Evolutionary conservation across 2,797 vertebrate genomes (phyloP).

Genomic region (Scolopax rusticola): DNA sequence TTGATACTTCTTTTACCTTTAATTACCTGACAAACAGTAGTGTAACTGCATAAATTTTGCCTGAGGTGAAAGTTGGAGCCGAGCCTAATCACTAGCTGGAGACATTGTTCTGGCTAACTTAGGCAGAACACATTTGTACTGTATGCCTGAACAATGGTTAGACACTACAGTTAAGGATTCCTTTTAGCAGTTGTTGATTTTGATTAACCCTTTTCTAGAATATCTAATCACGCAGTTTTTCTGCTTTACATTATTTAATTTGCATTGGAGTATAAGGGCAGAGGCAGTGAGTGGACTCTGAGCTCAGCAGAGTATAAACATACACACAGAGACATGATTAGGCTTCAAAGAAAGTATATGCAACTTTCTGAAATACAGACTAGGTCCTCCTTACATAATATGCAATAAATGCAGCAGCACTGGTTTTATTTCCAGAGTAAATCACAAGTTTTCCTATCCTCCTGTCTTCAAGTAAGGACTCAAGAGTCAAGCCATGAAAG

Average conservation of each 20-base stretch:
- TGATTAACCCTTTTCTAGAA: slow-evolving; percentile 72
- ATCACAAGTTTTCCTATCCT: background rate
- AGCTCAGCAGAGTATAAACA: background rate
- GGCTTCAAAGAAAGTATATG: background rate
- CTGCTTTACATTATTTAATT: slow-evolving; percentile 14
- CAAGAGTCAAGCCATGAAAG: slow-evolving; percentile 8
- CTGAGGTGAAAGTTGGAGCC: slow-evolving; percentile 76
- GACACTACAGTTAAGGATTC: slow-evolving; percentile 62
- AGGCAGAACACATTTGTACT: slow-evolving; percentile 78
- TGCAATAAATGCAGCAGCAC: background rate
- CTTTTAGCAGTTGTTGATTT: slow-evolving; percentile 64
- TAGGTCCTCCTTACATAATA: background rate
- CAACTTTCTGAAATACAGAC: background rate
- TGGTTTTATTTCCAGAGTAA: slow-evolving; percentile 9
- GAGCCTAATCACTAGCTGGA: slow-evolving; percentile 78
- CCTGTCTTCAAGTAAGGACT: background rate
- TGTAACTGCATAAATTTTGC: slow-evolving; percentile 74
- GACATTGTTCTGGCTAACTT: slow-evolving; percentile 80
- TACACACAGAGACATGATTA: background rate
- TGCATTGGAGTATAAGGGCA: background rate
- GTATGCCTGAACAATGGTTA: slow-evolving; percentile 74
- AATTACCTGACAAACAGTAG: slow-evolving; percentile 76
- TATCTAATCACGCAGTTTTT: background rate
- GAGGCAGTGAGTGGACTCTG: background rate
- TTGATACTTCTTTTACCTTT: slow-evolving; percentile 67